A percentile compares a stretch with the other conserved stretches of the same genome.
These are phyloP conservation scores for Drosophila burlai DNA, from an alignment of 1,140 invertebrate genomes.

Conservation along the genomic window DNA sequence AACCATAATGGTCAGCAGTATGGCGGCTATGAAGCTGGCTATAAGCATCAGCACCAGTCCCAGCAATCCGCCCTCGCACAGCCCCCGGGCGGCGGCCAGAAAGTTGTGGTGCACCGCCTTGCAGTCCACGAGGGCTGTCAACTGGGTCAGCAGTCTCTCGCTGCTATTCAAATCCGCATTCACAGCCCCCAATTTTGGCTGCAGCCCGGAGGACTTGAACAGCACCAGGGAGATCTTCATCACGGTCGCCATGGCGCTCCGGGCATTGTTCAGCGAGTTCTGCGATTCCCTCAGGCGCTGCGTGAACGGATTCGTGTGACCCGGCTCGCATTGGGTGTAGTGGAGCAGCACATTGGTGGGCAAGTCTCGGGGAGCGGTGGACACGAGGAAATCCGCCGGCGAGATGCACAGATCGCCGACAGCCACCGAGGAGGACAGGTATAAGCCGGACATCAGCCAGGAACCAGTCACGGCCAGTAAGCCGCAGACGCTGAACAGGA, in stretches of 20 bases:
- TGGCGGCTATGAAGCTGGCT: conserved; percentile 92
- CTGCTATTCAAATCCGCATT: conserved; percentile 90
- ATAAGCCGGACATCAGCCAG: conserved; percentile 94
- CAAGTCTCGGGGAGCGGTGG: conserved; percentile 91
- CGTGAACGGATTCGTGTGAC: conserved; percentile 91
- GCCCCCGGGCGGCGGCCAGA: conserved; percentile 89
- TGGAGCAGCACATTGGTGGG: conserved; percentile 90
- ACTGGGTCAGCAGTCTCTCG: conserved; percentile 87
- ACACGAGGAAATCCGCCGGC: conserved; percentile 91
- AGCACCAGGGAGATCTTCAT: conserved; percentile 84
- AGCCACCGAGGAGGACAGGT: conserved; percentile 92
- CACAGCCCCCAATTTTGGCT: conserved; percentile 90
- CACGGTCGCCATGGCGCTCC: conserved; percentile 85
- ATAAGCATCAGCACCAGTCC: conserved; percentile 94
- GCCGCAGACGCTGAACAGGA: conserved; percentile 90
- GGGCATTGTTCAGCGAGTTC: conserved; percentile 89
- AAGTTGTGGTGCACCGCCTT: conserved; percentile 92
- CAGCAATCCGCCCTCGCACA: conserved; percentile 92
- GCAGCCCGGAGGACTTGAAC: conserved; percentile 86
- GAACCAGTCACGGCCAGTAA: conserved; percentile 95
- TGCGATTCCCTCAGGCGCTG: conserved; percentile 91
- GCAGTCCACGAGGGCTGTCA: conserved; percentile 92
- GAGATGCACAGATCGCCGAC: conserved; percentile 92
- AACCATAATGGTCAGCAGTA: conserved; percentile 95
- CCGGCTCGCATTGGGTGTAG: conserved; percentile 93